Base-by-base conservation (phyloP, 2,888 invertebrate genomes). In the Prosapia bicincta region DNA sequence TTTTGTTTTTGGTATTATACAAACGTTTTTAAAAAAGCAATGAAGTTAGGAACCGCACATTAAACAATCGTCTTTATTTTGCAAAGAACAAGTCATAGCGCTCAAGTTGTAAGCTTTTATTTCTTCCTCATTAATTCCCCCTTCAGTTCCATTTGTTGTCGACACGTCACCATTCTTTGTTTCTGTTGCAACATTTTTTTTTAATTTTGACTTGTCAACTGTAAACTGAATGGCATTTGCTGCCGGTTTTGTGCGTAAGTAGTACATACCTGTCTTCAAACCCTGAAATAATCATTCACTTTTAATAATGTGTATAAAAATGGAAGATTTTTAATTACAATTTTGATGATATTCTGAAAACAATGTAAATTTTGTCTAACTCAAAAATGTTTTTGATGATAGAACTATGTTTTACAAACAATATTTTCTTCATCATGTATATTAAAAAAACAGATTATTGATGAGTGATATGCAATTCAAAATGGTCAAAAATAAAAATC, bases 211-310 rank as follows among this genome's bases (percentile, higher is more conserved):
- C 84, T 98, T 98, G 85, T 99, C 97, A 0, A 99, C 97, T 0
- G 99, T 99, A 85, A 99, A 99, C 84, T 99, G 97, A 81, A 99
- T 96, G 5, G 99, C 97, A 84, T 95, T 93, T 0, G 94, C 97
- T 0, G 99, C 99, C 6, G 99, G 96, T 84, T 97, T 98, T 0
- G 98, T 98, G 71, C 98, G 90, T 79, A 99, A 87, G 84, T 99
- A 99, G 85, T 99, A 99, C 98, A 99, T 98, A 71, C 99, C 99
- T 0, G 99, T 99, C 87, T 99, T 99, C 76, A 99, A 87, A 2
- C 99, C 99, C 90, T 90, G 81, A 72, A 79, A 79, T n/a, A 71
- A 71, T 70, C 65, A 71, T 77, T 38, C 13, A n/a, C n/a, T n/a
- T n/a, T n/a, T n/a, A n/a, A n/a, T n/a, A n/a, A n/a, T n/a, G n/a